These are phyloP conservation scores for Zophobas atratus DNA, from an alignment of 1,140 invertebrate genomes.

Conservation along the genomic window DNA sequence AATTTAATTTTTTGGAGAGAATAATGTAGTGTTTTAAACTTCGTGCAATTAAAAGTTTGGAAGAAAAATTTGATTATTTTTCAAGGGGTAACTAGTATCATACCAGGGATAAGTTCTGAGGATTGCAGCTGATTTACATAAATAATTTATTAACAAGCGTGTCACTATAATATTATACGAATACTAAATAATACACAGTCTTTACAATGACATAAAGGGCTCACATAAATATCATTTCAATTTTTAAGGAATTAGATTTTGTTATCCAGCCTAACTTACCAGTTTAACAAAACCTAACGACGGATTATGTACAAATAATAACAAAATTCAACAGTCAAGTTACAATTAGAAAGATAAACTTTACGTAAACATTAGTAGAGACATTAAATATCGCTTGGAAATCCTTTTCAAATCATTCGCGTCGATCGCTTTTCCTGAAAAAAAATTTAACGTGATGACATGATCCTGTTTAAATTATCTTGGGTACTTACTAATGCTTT, in stretches of 20 bases:
- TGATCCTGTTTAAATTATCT: no score
- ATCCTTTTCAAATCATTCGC: slow-evolving; percentile 32
- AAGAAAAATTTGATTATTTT: slow-evolving; percentile 3
- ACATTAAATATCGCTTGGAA: slow-evolving; percentile 3
- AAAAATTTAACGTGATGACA: neutral
- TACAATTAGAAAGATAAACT: slow-evolving; percentile 10
- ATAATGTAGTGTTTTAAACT: slow-evolving; percentile 40
- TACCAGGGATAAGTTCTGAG: neutral
- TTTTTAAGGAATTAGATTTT: slow-evolving; percentile 37
- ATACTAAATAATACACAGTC: slow-evolving; percentile 35
- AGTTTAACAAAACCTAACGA: slow-evolving; percentile 23
- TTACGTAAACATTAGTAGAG: neutral
- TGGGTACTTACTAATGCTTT: slow-evolving; percentile 44
- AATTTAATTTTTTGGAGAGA: slow-evolving; percentile 69
- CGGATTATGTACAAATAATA: slow-evolving; percentile 34
- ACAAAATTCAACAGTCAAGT: slow-evolving; percentile 29
- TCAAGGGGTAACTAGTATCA: neutral
- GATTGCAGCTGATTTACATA: slow-evolving; percentile 29
- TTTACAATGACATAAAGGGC: slow-evolving; percentile 50
- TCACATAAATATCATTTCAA: slow-evolving; percentile 47
- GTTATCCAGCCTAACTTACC: slow-evolving; percentile 48
- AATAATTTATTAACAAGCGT: slow-evolving; percentile 55
- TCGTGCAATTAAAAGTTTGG: slow-evolving; percentile 11
- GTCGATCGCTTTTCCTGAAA: slow-evolving; percentile 43
- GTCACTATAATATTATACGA: slow-evolving; percentile 16